Percentiles rank a stretch among this genome's conserved stretches.
Conservation (phyloP, 2,888 invertebrate species). For the Drosophila nr. perissopoda region DNA sequence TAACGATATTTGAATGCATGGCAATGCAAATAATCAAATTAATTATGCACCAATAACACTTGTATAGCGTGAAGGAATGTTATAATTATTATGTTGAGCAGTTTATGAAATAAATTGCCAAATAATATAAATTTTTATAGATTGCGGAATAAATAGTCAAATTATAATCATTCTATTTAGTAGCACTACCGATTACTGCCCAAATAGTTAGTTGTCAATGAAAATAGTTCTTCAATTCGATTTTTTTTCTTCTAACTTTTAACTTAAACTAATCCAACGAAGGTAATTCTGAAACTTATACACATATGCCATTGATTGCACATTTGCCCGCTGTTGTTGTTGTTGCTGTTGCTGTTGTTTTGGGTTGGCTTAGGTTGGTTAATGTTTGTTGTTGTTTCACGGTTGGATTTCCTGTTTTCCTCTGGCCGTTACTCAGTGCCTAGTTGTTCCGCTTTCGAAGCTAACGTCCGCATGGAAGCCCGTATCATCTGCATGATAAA, state of each 20-base stretch:
- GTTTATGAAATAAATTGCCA: background rate
- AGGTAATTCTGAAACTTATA: slow-evolving; percentile 21
- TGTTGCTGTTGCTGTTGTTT: slow-evolving; percentile 1
- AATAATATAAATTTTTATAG: too few species aligned
- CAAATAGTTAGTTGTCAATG: background rate
- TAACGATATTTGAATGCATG: background rate
- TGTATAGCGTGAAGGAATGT: background rate
- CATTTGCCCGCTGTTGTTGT: slow-evolving; percentile 27
- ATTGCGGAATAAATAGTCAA: background rate
- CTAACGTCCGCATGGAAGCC: slow-evolving; percentile 92
- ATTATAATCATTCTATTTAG: background rate
- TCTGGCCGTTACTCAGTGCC: slow-evolving; percentile 46
- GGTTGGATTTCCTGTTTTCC: slow-evolving; percentile 4
- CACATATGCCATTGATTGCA: slow-evolving; percentile 38
- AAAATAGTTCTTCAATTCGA: background rate
- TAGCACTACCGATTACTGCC: background rate
- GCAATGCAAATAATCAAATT: background rate
- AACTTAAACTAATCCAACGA: background rate
- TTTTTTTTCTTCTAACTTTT: background rate
- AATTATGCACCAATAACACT: background rate
- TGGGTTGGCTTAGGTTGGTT: background rate
- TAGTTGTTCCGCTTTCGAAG: slow-evolving; percentile 85
- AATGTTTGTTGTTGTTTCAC: background rate
- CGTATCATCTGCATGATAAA: slow-evolving; percentile 90
- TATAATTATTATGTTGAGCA: background rate